These are phyloP conservation scores for Drosophila histrio DNA, from an alignment of 2,888 invertebrate genomes.

Conservation along the genomic window DNA sequence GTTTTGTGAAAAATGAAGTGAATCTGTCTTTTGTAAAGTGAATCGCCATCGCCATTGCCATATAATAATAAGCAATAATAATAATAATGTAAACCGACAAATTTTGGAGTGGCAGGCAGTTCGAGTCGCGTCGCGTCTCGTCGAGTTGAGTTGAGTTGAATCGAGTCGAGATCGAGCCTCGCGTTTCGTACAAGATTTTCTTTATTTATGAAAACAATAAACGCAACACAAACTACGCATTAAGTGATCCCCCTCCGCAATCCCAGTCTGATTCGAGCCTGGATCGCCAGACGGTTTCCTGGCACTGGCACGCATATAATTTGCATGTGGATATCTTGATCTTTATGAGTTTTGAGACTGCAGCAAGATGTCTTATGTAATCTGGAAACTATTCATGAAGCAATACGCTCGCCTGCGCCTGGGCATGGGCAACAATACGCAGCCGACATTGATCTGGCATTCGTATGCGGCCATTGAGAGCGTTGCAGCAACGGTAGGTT, in stretches of 20 bases:
- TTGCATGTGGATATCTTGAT: conserved; percentile 74
- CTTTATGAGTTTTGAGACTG: conserved; percentile 48
- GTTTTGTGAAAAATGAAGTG: conserved; percentile 74
- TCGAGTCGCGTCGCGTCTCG: conserved; percentile 6
- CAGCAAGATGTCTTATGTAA: conserved; percentile 81
- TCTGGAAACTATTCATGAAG: conserved; percentile 83
- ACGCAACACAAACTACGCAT: conserved; percentile 72
- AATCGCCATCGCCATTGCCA: conserved; percentile 56
- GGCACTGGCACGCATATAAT: conserved; percentile 74
- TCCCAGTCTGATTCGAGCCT: conserved; percentile 11
- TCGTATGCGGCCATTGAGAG: conserved; percentile 66
- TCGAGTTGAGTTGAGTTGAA: background rate
- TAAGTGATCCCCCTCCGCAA: conserved; percentile 32
- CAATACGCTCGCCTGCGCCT: conserved; percentile 81
- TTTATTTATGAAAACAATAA: conserved; percentile 77
- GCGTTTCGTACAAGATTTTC: conserved; percentile 40
- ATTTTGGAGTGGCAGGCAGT: conserved; percentile 51
- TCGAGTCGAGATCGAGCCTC: background rate
- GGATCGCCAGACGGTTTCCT: conserved; percentile 62
- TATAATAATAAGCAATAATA: conserved; percentile 62
- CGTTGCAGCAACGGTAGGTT: conserved; percentile 35
- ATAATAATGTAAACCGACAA: conserved; percentile 73
- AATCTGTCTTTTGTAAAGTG: conserved; percentile 72
- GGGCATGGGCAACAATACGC: conserved; percentile 57
- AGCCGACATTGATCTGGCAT: conserved; percentile 74